These are phyloP conservation scores for Thereva unica DNA, from an alignment of 2,888 invertebrate genomes.

Conservation along the genomic window DNA sequence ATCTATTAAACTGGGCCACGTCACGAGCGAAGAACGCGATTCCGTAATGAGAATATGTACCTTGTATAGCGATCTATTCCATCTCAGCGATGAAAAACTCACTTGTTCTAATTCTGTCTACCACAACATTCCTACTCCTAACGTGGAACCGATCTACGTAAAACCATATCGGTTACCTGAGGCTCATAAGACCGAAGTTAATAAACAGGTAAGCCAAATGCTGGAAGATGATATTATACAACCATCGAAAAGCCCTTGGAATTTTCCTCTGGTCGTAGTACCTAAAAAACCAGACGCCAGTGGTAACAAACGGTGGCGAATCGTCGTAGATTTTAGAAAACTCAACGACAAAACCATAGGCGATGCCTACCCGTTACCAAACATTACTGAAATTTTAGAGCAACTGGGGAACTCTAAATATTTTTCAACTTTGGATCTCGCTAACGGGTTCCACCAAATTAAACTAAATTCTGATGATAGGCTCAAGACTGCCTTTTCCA, in stretches of 20 bases:
- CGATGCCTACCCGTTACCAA: conserved; percentile 51
- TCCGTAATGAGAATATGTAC: conserved; percentile 43
- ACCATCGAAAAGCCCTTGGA: background rate
- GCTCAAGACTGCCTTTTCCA: conserved; percentile 52
- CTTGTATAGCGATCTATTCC: conserved; percentile 49
- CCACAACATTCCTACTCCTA: conserved; percentile 9
- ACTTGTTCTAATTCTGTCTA: conserved; percentile 2
- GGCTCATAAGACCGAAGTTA: conserved; percentile 32
- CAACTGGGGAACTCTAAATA: conserved; percentile 51
- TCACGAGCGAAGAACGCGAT: conserved; percentile 47
- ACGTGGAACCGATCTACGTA: background rate
- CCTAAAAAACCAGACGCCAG: conserved; percentile 49
- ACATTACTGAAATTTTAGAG: conserved; percentile 51
- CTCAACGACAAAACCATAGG: conserved; percentile 52
- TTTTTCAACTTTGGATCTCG: conserved; percentile 52
- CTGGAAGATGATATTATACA: conserved; percentile 46
- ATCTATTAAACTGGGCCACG: conserved; percentile 37
- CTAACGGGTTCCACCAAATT: conserved; percentile 54
- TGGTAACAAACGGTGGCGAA: conserved; percentile 47
- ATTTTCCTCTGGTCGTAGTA: conserved; percentile 44
- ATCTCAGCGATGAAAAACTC: conserved; percentile 11
- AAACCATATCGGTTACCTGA: conserved; percentile 21
- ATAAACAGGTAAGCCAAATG: conserved; percentile 46
- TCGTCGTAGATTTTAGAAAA: conserved; percentile 53
- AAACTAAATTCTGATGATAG: conserved; percentile 46